Percentiles rank a stretch among this genome's conserved stretches.
phyloP scores from a whole-genome alignment of 2,888 invertebrate species.

The Schizaphis graminum region DNA sequence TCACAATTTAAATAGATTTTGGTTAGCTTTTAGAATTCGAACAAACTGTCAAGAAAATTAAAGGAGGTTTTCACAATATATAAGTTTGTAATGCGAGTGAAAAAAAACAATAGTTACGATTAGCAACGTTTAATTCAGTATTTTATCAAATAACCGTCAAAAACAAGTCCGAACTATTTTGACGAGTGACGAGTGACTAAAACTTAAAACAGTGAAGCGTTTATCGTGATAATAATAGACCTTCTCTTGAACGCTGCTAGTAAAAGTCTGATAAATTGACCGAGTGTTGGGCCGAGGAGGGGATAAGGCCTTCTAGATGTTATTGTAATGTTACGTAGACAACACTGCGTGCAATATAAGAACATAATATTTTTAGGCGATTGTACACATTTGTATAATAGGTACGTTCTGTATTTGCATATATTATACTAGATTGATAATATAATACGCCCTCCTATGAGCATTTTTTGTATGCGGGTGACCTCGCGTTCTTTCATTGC shows the following conservation, averaged over 20 bases:
- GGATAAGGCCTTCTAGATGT: not conserved
- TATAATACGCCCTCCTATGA: not conserved
- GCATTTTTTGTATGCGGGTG: slow-evolving; percentile 13
- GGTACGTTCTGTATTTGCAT: not conserved
- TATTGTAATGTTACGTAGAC: not conserved
- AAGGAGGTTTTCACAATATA: not conserved
- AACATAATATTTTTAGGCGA: not conserved
- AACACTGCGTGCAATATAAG: not conserved
- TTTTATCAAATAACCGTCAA: not conserved
- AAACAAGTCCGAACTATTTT: not conserved
- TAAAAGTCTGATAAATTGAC: not conserved
- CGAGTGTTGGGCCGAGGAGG: not conserved
- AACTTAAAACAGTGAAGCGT: not conserved
- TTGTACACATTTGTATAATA: not conserved
- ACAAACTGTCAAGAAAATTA: not conserved
- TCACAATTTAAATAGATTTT: not conserved
- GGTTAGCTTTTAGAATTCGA: not conserved
- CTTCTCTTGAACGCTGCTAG: not conserved
- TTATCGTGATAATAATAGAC: not conserved
- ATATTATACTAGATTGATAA: not conserved
- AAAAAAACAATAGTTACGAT: not conserved
- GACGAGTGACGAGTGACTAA: not conserved
- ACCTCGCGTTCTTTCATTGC: slow-evolving; percentile 27
- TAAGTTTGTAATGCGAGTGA: not conserved
- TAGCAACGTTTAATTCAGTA: not conserved